Evolutionary conservation across 2,797 vertebrate genomes (phyloP), one percentile per base, ranked within the genome.

Genomic region (Cirrhinus molitorella): DNA sequence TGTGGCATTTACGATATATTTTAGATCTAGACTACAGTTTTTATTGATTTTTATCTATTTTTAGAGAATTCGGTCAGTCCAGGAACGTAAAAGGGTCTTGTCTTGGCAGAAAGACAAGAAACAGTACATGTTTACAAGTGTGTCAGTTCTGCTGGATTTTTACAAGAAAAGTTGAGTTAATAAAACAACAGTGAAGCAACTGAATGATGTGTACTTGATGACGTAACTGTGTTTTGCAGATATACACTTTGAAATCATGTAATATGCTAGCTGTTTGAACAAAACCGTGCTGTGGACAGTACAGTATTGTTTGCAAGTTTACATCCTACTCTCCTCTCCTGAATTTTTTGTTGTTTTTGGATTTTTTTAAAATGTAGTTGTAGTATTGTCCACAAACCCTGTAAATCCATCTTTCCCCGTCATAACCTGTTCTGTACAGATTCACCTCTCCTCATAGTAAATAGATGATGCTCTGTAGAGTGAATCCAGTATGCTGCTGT

Each of bases 401-500:
- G 25, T 49, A 72, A 72, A 81, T 82, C n/a, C 14, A 63, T 63
- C 59, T 31, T 53, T 6, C 43, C 23, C n/a, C 57, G 37, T 25
- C 72, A 34, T 45, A 57, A 40, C 61, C 57, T 61, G 16, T 28
- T 59, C 11, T 71, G 70, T 73, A 81, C 68, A 65, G n/a, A 75
- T 76, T 55, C 43, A 70, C 47, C 55, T 71, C 25, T 75, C 47
- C 37, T 19, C 75, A 76, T 73, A 68, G 76, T 80, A 71, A 74
- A 86, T 63, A 79, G 70, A 84, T 79, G 65, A 53, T 25, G 34
- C 61, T 55, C 25, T 49, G 11, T 57, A 81, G 55, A 67, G 79
- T 61, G 77, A 51, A 6, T 74, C 31, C 31, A 66, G 63, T 70
- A 74, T 67, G 74, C 85, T 86, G 85, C 81, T 79, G 67, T 83